Conservation (phyloP, 2,113 vertebrate genomes). For the Urocynchramus pylzowi region DNA sequence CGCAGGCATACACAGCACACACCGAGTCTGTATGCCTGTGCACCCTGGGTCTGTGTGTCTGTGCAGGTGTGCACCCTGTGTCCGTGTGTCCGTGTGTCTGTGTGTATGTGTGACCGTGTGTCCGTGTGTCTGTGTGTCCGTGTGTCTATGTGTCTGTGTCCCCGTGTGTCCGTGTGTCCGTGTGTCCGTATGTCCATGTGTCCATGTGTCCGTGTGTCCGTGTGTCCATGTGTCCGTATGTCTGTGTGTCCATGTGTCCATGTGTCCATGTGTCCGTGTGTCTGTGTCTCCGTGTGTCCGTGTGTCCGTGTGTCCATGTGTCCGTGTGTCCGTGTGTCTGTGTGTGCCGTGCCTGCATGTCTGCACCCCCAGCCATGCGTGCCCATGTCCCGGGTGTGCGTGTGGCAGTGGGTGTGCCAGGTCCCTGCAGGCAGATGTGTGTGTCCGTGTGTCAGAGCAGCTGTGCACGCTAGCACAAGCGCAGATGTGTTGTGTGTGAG, state of each 20-base stretch:
- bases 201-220: no score
- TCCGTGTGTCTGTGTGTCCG: neutral
- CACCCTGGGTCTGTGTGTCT: no score
- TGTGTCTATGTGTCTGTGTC: neutral
- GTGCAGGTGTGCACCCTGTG: no score
- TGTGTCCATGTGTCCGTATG: neutral
- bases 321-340: neutral
- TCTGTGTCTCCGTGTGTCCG: neutral
- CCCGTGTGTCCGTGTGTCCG: neutral
- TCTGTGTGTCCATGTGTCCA: neutral
- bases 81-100: neutral
- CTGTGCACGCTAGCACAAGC: neutral
- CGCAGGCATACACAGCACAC: neutral
- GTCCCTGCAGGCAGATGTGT: no score
- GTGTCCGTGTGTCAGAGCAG: neutral
- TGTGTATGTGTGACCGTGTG: neutral
- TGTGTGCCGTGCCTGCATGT: neutral
- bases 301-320: neutral
- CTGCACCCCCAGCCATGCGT: accelerated
- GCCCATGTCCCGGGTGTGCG: accelerated
- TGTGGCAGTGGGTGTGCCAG: neutral
- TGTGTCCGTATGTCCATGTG: neutral
- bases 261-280: neutral
- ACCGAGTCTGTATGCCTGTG: accelerated
- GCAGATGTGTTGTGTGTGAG: neutral